Evolutionary conservation across 2,797 vertebrate genomes (phyloP).

Genomic region (Tympanoctomys barrerae): DNA sequence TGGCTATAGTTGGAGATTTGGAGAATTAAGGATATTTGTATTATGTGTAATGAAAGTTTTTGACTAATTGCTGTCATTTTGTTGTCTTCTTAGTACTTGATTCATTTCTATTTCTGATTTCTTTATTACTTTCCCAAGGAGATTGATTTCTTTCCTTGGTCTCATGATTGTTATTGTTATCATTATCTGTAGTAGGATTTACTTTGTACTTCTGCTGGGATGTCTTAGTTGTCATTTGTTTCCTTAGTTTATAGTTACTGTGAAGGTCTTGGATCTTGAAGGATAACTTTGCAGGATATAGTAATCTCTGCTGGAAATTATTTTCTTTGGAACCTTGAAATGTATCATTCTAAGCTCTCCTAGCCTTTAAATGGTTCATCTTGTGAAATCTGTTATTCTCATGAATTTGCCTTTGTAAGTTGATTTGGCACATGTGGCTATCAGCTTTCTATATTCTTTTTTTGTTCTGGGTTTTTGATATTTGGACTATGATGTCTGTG

Average conservation of each 20-base stretch:
- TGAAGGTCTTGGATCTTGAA: not conserved
- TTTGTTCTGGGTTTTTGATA: not conserved
- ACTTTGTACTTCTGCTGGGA: not conserved
- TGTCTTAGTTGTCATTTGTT: not conserved
- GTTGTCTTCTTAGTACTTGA: not conserved
- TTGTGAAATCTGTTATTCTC: not conserved
- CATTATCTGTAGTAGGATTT: not conserved
- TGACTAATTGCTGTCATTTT: not conserved
- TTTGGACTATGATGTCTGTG: not conserved
- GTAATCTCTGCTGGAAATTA: not conserved
- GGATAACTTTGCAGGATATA: not conserved
- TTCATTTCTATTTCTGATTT: not conserved
- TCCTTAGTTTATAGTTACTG: not conserved
- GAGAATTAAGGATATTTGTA: not conserved
- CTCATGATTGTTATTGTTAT: not conserved
- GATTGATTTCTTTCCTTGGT: not conserved
- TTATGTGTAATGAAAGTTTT: not conserved
- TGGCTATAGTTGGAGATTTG: not conserved
- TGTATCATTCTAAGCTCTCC: not conserved
- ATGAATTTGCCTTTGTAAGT: not conserved
- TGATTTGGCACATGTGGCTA: not conserved
- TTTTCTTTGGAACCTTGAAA: not conserved
- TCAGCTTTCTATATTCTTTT: not conserved
- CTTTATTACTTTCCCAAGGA: not conserved
- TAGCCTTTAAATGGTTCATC: not conserved